Percentiles rank a stretch among this genome's conserved stretches.
phyloP scores from a whole-genome alignment of 2,888 invertebrate species.

The Phengaris arion region DNA sequence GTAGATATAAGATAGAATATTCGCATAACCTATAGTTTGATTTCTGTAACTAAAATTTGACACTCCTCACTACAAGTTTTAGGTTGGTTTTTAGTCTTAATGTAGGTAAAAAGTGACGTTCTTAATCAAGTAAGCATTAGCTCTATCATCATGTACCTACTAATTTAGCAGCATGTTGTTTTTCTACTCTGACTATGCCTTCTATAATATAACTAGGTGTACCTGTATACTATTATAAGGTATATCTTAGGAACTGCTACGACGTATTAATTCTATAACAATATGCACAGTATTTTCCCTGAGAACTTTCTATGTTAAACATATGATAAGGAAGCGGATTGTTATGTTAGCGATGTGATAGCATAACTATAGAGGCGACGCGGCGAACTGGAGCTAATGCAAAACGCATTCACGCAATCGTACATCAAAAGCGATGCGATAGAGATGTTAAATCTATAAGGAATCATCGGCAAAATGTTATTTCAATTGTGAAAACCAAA shows the following conservation, averaged over 20 bases:
- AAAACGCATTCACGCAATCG: neutral
- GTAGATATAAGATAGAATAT: too few relatives aligned
- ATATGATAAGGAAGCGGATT: slow-evolving; percentile 17
- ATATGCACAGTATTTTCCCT: neutral
- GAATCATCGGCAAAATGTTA: neutral
- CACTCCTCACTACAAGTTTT: too few relatives aligned
- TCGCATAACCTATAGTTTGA: too few relatives aligned
- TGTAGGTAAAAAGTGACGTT: too few relatives aligned
- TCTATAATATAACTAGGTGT: too few relatives aligned
- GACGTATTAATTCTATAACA: neutral
- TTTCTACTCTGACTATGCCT: too few relatives aligned
- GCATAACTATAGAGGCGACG: slow-evolving; percentile 12
- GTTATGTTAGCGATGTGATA: slow-evolving; percentile 19
- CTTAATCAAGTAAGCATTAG: too few relatives aligned
- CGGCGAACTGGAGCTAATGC: slow-evolving; percentile 26
- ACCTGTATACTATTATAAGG: neutral
- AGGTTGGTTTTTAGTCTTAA: too few relatives aligned
- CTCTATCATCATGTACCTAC: too few relatives aligned
- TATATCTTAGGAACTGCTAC: neutral
- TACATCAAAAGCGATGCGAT: neutral
- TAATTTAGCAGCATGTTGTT: too few relatives aligned
- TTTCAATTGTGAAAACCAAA: neutral
- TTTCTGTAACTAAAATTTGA: too few relatives aligned
- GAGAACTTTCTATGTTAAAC: slow-evolving; percentile 18
- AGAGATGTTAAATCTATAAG: neutral